Base-by-base conservation (phyloP, 2,888 invertebrate genomes). In the Clitarchus hookeri region DNA sequence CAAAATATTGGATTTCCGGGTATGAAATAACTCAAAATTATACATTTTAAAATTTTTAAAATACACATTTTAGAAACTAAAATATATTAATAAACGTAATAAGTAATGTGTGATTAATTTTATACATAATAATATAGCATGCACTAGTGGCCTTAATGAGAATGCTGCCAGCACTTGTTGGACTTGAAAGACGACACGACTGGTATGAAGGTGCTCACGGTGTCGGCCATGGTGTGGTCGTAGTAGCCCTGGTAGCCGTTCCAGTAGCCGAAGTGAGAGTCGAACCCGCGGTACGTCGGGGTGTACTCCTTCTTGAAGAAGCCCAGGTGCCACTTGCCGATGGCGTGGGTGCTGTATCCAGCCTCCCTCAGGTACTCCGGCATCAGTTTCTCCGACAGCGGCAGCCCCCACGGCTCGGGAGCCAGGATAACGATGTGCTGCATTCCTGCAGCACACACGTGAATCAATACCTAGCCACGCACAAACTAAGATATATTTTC, bases 191-290 rank as follows among this genome's bases (percentile, higher is more conserved):
- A 23, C 19, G 23, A 25, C 36, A 3, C 4, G 36, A 36, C 1
- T 36, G 36, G 36, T 36, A 36, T 36, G 0, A 9, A 25, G n/a
- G 48, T 9, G 88, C 91, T 89, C 87, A 90, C 91, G 83, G 91
- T 91, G 90, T 93, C 92, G 26, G 90, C 89, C 19, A 93, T 90
- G 1, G 93, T 93, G 87, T 95, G 94, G 89, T 95, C 95, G 90
- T 94, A 97, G 90, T 98, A 98, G 90, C 97, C 96, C 86, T 96
- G 94, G 88, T 94, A 95, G 2, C 96, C 97, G 87, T 95, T 95
- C 93, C 96, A 96, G 90, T 97, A 97, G 1, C 98, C 98, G 90
- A 94, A 96, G 90, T 97, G 97, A 9, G 94, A 93, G 89, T 96
- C 95, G 90, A 96, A 98, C 6, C 97, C 97, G 65, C 97, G 93